phyloP scores from a whole-genome alignment of 2,797 vertebrate genomes.

The Morelia viridis region DNA sequence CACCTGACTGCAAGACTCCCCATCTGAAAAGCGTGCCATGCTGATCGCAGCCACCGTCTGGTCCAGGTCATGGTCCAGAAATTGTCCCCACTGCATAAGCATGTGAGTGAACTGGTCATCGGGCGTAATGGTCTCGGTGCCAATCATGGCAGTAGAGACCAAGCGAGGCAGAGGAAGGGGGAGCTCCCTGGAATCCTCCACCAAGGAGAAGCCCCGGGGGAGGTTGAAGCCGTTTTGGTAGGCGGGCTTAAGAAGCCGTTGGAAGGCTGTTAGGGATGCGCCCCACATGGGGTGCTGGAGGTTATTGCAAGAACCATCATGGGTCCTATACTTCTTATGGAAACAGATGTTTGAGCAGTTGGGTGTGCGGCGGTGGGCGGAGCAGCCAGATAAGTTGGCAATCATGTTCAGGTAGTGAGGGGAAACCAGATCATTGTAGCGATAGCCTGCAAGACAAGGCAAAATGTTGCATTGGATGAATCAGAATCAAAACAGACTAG shows the following conservation, averaged over 20 bases:
- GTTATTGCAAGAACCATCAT: constrained; percentile 73
- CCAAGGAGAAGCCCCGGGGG: constrained; percentile 65
- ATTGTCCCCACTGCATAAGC: constrained; percentile 77
- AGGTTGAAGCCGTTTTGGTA: constrained; percentile 75
- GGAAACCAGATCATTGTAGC: constrained; percentile 73
- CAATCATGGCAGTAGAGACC: constrained; percentile 69
- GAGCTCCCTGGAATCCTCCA: constrained; percentile 57
- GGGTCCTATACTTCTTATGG: constrained; percentile 71
- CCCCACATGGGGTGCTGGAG: constrained; percentile 75
- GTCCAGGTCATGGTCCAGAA: constrained; percentile 74
- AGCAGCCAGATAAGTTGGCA: constrained; percentile 72
- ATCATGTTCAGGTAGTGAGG: constrained; percentile 74
- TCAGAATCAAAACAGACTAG: accelerated
- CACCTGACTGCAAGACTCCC: constrained; percentile 67
- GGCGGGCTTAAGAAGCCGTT: constrained; percentile 70
- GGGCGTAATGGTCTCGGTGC: constrained; percentile 68
- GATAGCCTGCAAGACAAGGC: constrained; percentile 61
- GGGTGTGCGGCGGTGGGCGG: constrained; percentile 65
- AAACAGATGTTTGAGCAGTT: constrained; percentile 74
- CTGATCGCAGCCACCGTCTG: constrained; percentile 74
- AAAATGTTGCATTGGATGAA: constrained; percentile 1
- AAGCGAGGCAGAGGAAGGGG: constrained; percentile 73
- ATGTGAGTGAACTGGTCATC: constrained; percentile 73
- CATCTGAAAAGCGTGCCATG: constrained; percentile 73
- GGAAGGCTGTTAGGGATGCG: constrained; percentile 73